phyloP scores from a whole-genome alignment of 2,113 vertebrate genomes.

The Hippolais icterina region DNA sequence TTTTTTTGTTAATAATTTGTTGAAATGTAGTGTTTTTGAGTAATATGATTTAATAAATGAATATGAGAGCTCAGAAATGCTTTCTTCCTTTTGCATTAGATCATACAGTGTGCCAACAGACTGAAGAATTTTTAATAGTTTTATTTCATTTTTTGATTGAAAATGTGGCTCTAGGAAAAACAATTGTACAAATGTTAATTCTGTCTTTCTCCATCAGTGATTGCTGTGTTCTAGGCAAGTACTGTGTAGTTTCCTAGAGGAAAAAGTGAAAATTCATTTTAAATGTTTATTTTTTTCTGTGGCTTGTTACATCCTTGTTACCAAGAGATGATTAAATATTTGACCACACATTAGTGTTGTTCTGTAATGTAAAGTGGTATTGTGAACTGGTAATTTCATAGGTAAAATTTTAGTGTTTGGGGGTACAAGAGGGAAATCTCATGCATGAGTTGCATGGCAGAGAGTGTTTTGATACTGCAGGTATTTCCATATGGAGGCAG shows the following conservation, averaged over 20 bases:
- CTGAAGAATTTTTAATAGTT: constrained; percentile 55
- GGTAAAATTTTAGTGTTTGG: neutral
- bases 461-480: neutral
- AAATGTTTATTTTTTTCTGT: constrained; percentile 26
- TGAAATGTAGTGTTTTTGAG: constrained; percentile 29
- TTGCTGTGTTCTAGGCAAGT: constrained; percentile 42
- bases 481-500: neutral
- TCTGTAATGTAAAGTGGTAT: neutral
- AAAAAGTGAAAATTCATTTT: constrained; percentile 30
- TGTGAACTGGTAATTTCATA: neutral
- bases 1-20: constrained; percentile 36
- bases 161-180: constrained; percentile 58
- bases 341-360: neutral
- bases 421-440: neutral
- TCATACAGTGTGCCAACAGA: constrained; percentile 13
- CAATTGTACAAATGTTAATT: constrained; percentile 56
- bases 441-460: neutral
- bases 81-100: constrained; percentile 25
- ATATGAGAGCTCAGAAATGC: constrained; percentile 18
- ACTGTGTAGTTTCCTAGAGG: constrained; percentile 32
- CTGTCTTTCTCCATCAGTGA: constrained; percentile 47
- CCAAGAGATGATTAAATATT: constrained; percentile 27
- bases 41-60: constrained; percentile 51
- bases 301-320: constrained; percentile 25
- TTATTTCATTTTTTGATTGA: constrained; percentile 59